A percentile compares a stretch with the other conserved stretches of the same genome.
Conservation (phyloP, 1,140 invertebrate species). For the Bombus pascuorum region DNA sequence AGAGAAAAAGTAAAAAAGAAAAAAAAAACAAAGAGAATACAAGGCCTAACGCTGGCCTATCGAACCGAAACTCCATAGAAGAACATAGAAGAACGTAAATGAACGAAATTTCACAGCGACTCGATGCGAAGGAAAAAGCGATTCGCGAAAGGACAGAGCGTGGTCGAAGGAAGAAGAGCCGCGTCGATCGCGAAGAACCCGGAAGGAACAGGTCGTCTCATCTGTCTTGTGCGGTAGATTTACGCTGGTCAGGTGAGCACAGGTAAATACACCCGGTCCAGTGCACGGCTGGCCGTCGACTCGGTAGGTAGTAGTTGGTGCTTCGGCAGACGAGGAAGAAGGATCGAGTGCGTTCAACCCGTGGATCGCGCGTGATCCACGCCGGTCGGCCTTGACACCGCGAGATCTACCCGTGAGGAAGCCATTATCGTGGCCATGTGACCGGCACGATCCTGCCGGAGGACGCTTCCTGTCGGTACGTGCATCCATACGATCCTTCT, state of each 20-base stretch:
- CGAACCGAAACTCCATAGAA: no score
- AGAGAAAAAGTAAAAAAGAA: no score
- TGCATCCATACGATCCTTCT: background rate
- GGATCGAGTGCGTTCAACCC: slow-evolving; percentile 68
- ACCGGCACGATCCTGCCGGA: slow-evolving; percentile 10
- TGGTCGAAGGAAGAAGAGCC: background rate
- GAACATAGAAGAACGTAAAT: no score
- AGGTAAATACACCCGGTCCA: slow-evolving; percentile 60
- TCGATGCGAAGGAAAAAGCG: no score
- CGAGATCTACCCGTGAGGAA: background rate
- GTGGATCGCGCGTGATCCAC: slow-evolving; percentile 49
- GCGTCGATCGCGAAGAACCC: slow-evolving; percentile 45
- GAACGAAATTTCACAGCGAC: no score
- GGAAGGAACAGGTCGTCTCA: slow-evolving; percentile 68
- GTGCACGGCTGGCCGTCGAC: slow-evolving; percentile 62
- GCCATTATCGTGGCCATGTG: slow-evolving; percentile 5
- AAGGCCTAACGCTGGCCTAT: rapidly evolving
- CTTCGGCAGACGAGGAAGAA: slow-evolving; percentile 15
- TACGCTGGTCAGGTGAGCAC: slow-evolving; percentile 60
- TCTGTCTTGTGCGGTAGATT: slow-evolving; percentile 53
- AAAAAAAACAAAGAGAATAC: no score
- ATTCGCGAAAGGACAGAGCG: no score
- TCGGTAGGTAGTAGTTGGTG: slow-evolving; percentile 50
- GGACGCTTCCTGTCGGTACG: slow-evolving; percentile 42
- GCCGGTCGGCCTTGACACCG: slow-evolving; percentile 35